Evolutionary conservation across 2,797 vertebrate genomes (phyloP).

Genomic region (Moxostoma hubbsi): DNA sequence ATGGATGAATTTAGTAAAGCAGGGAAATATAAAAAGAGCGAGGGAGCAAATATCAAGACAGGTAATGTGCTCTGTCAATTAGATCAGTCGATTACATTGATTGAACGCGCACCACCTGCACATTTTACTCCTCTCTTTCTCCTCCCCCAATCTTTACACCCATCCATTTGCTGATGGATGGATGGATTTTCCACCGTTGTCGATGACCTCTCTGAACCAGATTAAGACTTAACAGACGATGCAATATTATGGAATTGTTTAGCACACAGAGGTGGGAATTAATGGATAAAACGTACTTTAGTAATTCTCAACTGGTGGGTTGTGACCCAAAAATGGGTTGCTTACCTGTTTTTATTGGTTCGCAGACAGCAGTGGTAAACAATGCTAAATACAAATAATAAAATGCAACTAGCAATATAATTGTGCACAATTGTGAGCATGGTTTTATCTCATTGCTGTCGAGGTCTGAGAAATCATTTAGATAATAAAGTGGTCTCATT

Average conservation of each 20-base stretch:
- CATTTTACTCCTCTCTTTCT: slow-evolving; percentile 27
- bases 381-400: too few relatives aligned
- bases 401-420: too few relatives aligned
- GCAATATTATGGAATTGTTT: slow-evolving; percentile 22
- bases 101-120: slow-evolving; percentile 32
- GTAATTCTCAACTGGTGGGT: too few relatives aligned
- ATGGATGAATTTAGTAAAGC: too few relatives aligned
- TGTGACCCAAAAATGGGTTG: not conserved
- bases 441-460: too few relatives aligned
- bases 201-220: slow-evolving; percentile 15
- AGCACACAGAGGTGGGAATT: not conserved
- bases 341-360: not conserved
- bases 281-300: not conserved
- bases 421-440: too few relatives aligned
- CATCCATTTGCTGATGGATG: slow-evolving; percentile 38
- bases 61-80: not conserved
- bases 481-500: too few relatives aligned
- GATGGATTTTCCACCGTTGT: slow-evolving; percentile 23
- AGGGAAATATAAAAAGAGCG: too few relatives aligned
- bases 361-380: too few relatives aligned
- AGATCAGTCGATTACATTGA: slow-evolving; percentile 42
- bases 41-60: not conserved
- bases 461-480: too few relatives aligned
- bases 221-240: slow-evolving; percentile 25
- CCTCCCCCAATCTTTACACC: not conserved